These are phyloP conservation scores for Coecobrya sp. DNA, from an alignment of 2,888 invertebrate species.

Conservation along the genomic window DNA sequence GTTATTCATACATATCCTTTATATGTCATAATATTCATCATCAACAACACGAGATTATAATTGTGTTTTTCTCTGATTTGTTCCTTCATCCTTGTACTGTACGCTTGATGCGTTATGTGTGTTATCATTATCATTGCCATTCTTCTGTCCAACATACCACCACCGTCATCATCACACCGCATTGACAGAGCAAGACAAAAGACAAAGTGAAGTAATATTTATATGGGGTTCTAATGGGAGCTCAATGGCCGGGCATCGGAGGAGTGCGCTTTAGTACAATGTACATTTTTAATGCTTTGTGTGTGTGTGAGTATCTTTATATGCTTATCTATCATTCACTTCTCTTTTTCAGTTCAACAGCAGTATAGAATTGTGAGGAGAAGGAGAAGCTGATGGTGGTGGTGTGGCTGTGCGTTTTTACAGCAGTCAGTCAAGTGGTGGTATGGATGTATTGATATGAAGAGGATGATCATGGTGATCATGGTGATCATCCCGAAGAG, in stretches of 20 bases:
- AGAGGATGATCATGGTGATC: not conserved
- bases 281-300: slow-evolving; percentile 23
- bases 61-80: slow-evolving; percentile 38
- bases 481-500: slow-evolving; percentile 18
- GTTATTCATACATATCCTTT: not conserved
- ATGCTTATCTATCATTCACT: slow-evolving; percentile 44
- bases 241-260: slow-evolving; percentile 84
- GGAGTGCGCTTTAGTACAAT: slow-evolving; percentile 76
- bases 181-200: slow-evolving; percentile 75
- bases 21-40: slow-evolving; percentile 1
- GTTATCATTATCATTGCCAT: slow-evolving; percentile 32
- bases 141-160: slow-evolving; percentile 16
- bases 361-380: not conserved
- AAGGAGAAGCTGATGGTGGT: slow-evolving; percentile 57
- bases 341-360: slow-evolving; percentile 24
- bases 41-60: slow-evolving; percentile 6
- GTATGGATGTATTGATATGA: slow-evolving; percentile 39
- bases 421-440: slow-evolving; percentile 62
- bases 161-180: slow-evolving; percentile 42
- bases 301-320: slow-evolving; percentile 45
- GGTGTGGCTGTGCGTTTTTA: slow-evolving; percentile 59
- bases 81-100: not conserved
- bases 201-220: slow-evolving; percentile 78
- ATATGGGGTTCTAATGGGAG: slow-evolving; percentile 82
- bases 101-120: slow-evolving; percentile 13